Evolutionary conservation across 1,140 invertebrate genomes (phyloP), one percentile per base, ranked within the genome.

Genomic region (Ephestia elutella): DNA sequence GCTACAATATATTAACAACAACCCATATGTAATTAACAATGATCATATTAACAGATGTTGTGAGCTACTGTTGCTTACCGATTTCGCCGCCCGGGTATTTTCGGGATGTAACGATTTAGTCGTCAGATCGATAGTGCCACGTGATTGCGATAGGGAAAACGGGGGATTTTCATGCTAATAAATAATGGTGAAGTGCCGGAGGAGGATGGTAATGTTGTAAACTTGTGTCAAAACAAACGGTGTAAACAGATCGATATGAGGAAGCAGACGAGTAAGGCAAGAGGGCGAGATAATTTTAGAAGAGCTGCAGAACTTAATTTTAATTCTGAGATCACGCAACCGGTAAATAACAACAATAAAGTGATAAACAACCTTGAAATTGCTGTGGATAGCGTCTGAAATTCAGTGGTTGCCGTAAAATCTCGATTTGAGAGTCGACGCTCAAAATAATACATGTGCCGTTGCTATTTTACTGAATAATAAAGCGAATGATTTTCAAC

Each of bases 11-110:
- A 80, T 83, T 85, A 86, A 86, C 82, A 84, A 86, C 82, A 82
- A 79, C 80, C 83, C 80, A 87, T 87, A 87, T 87, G 85, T 87
- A 87, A 87, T 87, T 87, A 87, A 87, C 85, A 86, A 86, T 86
- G 83, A 85, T 86, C 78, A 86, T 86, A 87, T 87, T 87, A 87
- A 87, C 85, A 87, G 82, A 84, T 87, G 85, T 87, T 87, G 85
- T 87, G 85, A 80, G 85, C 85, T 87, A 84, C 67, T 84, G 81
- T 84, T 80, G 82, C 82, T 86, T 87, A 77, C 73, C 65, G 50
- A 75, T 71, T 72, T 75, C 79, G 78, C 70, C 68, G 67, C 78
- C 82, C 80, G 82, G 82, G 80, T 87, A 87, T 87, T 87, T 87
- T 87, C 76, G 80, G 83, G 75, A 71, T 71, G 73, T 69, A 65